A percentile compares a stretch with the other conserved stretches of the same genome.
phyloP scores from a whole-genome alignment of 2,113 vertebrate species.

The Crotalus horridus region DNA sequence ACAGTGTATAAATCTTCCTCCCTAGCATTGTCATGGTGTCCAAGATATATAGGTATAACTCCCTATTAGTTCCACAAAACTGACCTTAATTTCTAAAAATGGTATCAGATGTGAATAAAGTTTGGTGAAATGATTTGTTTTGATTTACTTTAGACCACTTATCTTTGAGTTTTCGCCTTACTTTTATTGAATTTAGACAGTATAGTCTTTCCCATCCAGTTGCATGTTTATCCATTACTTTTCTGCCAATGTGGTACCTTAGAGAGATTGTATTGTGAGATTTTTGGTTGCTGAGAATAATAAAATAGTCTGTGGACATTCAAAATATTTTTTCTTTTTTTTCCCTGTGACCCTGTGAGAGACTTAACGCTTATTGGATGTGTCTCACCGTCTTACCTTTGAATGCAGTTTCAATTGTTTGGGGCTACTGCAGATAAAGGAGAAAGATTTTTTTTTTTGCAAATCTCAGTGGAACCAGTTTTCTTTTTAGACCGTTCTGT shows the following conservation, averaged over 20 bases:
- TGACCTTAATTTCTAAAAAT: slow-evolving; percentile 87
- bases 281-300: slow-evolving; percentile 65
- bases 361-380: slow-evolving; percentile 30
- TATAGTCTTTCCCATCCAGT: slow-evolving; percentile 61
- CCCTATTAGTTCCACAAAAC: slow-evolving; percentile 82
- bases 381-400: neutral
- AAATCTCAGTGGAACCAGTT: slow-evolving; percentile 47
- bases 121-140: slow-evolving; percentile 81
- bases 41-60: slow-evolving; percentile 82
- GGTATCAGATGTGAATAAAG: slow-evolving; percentile 83
- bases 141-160: slow-evolving; percentile 81
- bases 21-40: slow-evolving; percentile 77
- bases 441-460: slow-evolving; percentile 15
- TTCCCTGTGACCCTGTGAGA: slow-evolving; percentile 49
- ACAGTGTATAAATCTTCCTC: slow-evolving; percentile 89
- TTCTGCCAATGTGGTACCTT: slow-evolving; percentile 59
- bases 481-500: slow-evolving; percentile 50
- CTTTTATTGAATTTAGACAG: slow-evolving; percentile 79
- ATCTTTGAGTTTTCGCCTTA: slow-evolving; percentile 75
- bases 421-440: slow-evolving; percentile 47
- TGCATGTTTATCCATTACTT: slow-evolving; percentile 71
- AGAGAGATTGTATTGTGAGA: slow-evolving; percentile 68
- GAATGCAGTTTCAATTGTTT: slow-evolving; percentile 52
- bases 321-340: slow-evolving; percentile 46
- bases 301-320: slow-evolving; percentile 50